These are phyloP conservation scores for Temnothorax ravouxi DNA, from an alignment of 2,888 invertebrate species.

Conservation along the genomic window DNA sequence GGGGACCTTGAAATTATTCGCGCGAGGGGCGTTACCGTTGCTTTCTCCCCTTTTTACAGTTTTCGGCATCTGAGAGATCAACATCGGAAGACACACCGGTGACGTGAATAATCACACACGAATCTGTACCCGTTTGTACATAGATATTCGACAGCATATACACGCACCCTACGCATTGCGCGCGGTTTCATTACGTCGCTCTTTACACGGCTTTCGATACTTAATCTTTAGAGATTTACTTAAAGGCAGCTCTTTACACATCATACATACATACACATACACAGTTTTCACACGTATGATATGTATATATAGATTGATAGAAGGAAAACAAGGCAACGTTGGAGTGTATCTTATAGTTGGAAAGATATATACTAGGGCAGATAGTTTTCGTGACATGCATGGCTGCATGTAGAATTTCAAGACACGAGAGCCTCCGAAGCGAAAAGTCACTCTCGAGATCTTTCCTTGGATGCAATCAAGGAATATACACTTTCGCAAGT, in stretches of 20 bases:
- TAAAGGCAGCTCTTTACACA: conserved; percentile 38
- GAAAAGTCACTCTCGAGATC: conserved; percentile 6
- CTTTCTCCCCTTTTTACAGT: background rate
- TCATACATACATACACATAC: background rate
- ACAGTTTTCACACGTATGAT: conserved; percentile 24
- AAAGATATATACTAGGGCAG: conserved; percentile 47
- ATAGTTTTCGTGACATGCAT: conserved; percentile 79
- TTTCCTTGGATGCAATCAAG: conserved; percentile 45
- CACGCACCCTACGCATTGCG: conserved; percentile 37
- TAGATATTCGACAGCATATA: conserved; percentile 1
- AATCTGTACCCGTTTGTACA: conserved; percentile 29
- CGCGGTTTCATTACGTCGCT: conserved; percentile 54
- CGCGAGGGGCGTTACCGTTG: conserved; percentile 1
- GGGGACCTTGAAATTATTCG: conserved; percentile 28
- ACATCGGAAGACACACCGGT: background rate
- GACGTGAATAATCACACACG: background rate
- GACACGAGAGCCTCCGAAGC: conserved; percentile 46
- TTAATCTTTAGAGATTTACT: conserved; percentile 49
- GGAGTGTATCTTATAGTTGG: conserved; percentile 40
- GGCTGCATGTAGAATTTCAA: conserved; percentile 81
- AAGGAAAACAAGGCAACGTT: conserved; percentile 37
- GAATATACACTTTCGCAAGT: background rate
- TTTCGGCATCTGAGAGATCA: conserved; percentile 13
- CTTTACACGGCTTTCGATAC: conserved; percentile 51
- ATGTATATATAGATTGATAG: conserved; percentile 35